Base-by-base conservation (phyloP, 2,888 invertebrate genomes). In the Cremastinae sp. region DNA sequence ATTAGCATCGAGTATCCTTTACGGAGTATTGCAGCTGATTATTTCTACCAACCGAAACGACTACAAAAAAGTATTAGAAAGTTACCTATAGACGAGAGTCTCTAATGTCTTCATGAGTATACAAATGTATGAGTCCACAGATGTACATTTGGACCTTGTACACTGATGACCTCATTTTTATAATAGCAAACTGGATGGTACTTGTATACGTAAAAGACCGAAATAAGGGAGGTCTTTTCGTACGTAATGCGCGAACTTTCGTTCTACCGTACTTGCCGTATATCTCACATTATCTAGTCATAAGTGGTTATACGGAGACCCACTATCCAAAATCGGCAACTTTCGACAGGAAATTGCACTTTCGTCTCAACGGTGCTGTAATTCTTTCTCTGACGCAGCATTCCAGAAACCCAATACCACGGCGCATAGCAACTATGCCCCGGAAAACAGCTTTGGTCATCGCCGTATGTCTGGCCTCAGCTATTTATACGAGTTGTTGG, bases 341-440 rank as follows among this genome's bases (percentile, higher is more conserved):
- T 73, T 73, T 77, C 76, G 76, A 77, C 73, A 73, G 76, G 76
- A 77, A 77, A 77, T 77, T 74, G 77, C 74, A 74, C 73, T 70
- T 77, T 77, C 77, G 77, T 77, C 70, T 65, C 70, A 64, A 65
- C 74, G 43, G 74, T 73, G 77, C 74, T 77, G 74, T 77, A 77
- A 77, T 77, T 74, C 77, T 77, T 70, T 43, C 74, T 73, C 70
- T 77, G 77, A 77, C 77, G 77, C 74, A 77, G 74, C 74, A 70
- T 61, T 65, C 70, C 55, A 64, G 73, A 69, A 59, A 70, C 70
- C 62, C 61, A 41, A 28, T 70, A 49, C 53, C 49, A 18, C 68
- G 16, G 5, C n/a, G 45, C 55, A 45, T 70, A 62, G 45, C 70
- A 70, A 47, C 45, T 45, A 28, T 12, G 53, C 56, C 74, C 39